Percentiles rank a stretch among this genome's conserved stretches.
phyloP scores from a whole-genome alignment of 2,113 vertebrate species.

The Cervus canadensis region DNA sequence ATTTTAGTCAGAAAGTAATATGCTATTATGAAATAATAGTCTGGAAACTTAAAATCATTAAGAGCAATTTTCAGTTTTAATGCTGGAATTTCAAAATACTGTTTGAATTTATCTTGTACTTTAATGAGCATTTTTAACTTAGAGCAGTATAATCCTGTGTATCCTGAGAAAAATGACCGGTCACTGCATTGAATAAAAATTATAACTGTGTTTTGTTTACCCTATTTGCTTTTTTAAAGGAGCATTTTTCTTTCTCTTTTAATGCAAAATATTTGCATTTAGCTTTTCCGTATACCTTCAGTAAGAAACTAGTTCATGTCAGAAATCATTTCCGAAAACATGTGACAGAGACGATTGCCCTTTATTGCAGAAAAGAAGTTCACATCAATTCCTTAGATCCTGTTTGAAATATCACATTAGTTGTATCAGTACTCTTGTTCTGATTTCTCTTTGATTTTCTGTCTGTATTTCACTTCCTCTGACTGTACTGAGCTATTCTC shows the following conservation, averaged over 20 bases:
- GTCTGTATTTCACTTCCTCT: background rate
- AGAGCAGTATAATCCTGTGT: background rate
- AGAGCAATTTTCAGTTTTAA: background rate
- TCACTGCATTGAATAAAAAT: background rate
- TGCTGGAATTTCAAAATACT: background rate
- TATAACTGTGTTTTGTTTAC: background rate
- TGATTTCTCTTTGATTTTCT: constrained; percentile 5
- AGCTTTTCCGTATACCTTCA: background rate
- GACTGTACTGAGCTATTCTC: background rate
- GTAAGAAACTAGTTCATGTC: background rate
- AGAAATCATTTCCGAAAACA: background rate
- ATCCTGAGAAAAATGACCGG: background rate
- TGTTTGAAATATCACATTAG: background rate
- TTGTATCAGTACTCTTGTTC: background rate
- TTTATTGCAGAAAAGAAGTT: constrained; percentile 7
- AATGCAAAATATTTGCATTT: background rate
- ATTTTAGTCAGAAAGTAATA: background rate
- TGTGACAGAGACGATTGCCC: background rate
- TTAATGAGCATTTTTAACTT: background rate
- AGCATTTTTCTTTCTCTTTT: background rate
- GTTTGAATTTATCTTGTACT: background rate
- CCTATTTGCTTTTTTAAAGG: background rate
- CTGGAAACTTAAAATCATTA: background rate
- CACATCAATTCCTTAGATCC: background rate
- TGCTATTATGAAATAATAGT: background rate